A percentile compares a stretch with the other conserved stretches of the same genome.
Evolutionary conservation across 1,140 invertebrate species (phyloP).

Genomic region (Meloidogyne chitwoodi): DNA sequence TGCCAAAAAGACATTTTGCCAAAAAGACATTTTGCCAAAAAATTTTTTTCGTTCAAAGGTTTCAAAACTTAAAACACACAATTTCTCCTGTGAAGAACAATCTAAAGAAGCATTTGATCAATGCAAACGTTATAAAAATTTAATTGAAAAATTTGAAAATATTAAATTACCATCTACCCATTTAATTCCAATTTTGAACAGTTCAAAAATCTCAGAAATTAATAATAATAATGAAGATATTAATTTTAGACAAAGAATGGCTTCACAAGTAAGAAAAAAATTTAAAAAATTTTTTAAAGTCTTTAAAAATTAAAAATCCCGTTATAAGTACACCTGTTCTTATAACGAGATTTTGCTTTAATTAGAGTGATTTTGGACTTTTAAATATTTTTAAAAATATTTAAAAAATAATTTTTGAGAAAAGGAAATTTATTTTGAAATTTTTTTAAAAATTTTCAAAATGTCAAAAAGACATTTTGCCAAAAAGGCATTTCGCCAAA

Average conservation of each 20-base stretch:
- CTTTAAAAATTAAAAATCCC: no score
- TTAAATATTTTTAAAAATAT: no score
- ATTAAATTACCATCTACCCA: slow-evolving; percentile 22
- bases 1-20: neutral
- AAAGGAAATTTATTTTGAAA: no score
- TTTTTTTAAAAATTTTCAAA: no score
- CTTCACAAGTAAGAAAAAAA: slow-evolving; percentile 7
- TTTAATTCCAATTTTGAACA: slow-evolving; percentile 24
- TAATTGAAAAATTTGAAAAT: slow-evolving; percentile 31
- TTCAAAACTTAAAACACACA: slow-evolving; percentile 5
- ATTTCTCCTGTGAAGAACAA: slow-evolving; percentile 23
- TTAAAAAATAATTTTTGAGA: no score
- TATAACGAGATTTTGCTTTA: neutral
- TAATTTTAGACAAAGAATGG: neutral
- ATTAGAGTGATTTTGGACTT: no score
- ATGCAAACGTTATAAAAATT: slow-evolving; percentile 15
- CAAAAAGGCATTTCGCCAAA: neutral
- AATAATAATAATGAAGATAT: no score
- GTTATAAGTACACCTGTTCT: no score
- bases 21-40: neutral
- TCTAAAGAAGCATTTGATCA: neutral
- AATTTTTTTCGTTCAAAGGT: neutral
- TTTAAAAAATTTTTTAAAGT: neutral
- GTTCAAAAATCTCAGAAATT: neutral
- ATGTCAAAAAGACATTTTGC: no score